Conservation (phyloP, 2,113 vertebrate species). For the Amazona guildingii region DNA sequence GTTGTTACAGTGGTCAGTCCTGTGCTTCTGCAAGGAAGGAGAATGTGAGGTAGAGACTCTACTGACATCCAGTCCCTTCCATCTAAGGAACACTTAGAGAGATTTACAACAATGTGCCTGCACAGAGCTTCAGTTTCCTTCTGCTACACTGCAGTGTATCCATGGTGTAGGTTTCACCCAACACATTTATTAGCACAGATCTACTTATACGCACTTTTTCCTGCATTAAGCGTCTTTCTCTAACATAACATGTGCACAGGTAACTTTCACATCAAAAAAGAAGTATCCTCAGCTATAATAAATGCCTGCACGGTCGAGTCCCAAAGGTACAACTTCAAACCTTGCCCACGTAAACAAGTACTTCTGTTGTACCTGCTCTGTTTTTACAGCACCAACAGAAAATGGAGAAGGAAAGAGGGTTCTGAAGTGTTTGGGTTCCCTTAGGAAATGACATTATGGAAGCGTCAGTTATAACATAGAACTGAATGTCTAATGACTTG, state of each 20-base stretch:
- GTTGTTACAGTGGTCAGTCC: not conserved
- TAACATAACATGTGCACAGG: fast-evolving
- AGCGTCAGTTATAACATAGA: not conserved
- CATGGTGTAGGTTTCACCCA: not conserved
- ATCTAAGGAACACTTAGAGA: not conserved
- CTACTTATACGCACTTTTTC: not conserved
- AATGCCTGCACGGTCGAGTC: not conserved
- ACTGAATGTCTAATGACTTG: not conserved
- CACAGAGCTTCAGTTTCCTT: not conserved
- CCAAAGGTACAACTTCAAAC: not conserved
- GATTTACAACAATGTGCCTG: not conserved
- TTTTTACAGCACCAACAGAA: not conserved
- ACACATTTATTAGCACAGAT: not conserved
- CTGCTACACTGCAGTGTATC: no score
- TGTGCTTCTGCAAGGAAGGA: not conserved
- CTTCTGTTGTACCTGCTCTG: not conserved
- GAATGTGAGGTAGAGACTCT: fast-evolving
- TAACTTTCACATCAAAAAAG: not conserved
- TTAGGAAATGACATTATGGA: not conserved
- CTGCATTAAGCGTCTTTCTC: not conserved
- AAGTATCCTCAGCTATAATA: not conserved
- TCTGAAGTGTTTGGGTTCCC: not conserved
- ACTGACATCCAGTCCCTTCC: not conserved
- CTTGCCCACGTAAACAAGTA: not conserved
- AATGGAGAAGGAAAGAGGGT: not conserved